Conservation (phyloP, 2,113 vertebrate species). For the Arenaria interpres region DNA sequence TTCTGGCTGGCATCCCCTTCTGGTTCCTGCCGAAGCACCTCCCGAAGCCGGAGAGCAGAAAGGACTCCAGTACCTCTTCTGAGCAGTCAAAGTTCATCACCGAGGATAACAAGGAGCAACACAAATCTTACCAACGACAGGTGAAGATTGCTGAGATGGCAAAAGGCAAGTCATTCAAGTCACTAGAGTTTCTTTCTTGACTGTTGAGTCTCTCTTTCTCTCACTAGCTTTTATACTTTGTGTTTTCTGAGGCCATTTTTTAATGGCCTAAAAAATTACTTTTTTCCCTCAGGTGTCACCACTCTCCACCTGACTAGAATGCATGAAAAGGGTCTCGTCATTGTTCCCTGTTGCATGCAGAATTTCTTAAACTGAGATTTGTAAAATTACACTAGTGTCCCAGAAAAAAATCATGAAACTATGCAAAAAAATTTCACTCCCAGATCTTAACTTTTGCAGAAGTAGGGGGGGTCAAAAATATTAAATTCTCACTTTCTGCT, state of each 20-base stretch:
- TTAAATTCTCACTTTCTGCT: background rate
- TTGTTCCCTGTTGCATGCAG: background rate
- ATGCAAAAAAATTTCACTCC: background rate
- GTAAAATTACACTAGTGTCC: background rate
- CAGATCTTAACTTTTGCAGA: background rate
- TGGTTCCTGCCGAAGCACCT: slow-evolving; percentile 92
- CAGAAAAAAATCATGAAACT: background rate
- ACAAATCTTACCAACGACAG: slow-evolving; percentile 68
- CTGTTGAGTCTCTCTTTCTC: background rate
- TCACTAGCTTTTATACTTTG: background rate
- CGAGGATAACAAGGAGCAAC: slow-evolving; percentile 70
- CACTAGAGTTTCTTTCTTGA: background rate
- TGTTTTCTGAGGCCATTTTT: background rate
- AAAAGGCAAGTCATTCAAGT: slow-evolving; percentile 78
- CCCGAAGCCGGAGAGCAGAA: slow-evolving; percentile 63
- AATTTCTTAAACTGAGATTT: background rate
- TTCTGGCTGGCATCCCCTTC: slow-evolving; percentile 86
- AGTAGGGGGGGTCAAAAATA: background rate
- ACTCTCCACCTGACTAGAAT: background rate
- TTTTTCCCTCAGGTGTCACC: background rate
- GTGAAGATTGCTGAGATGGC: slow-evolving; percentile 82
- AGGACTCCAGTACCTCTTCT: slow-evolving; percentile 73
- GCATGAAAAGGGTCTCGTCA: background rate
- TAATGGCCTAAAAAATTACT: background rate
- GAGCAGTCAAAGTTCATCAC: slow-evolving; percentile 86